phyloP scores from a whole-genome alignment of 2,113 vertebrate species.

The Melierax canorus region DNA sequence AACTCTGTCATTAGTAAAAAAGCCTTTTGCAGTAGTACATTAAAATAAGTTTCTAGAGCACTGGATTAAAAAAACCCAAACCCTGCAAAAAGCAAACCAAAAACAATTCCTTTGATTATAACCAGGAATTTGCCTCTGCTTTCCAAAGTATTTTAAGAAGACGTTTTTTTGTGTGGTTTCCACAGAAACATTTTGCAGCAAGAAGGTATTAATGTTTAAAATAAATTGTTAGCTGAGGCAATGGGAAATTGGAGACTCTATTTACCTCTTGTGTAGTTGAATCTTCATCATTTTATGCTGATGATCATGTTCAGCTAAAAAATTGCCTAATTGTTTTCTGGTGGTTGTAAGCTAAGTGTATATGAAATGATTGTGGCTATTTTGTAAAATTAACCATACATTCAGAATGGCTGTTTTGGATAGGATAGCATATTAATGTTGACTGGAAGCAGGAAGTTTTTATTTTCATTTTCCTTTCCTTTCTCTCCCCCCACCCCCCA shows the following conservation, averaged over 20 bases:
- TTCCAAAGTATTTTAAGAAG: background rate
- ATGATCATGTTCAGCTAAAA: background rate
- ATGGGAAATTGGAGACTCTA: background rate
- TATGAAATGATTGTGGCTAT: background rate
- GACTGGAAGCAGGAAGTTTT: background rate
- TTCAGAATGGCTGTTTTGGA: background rate
- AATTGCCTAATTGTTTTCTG: background rate
- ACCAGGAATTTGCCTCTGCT: background rate
- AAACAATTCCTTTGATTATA: background rate
- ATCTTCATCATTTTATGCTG: background rate
- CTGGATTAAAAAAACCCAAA: background rate
- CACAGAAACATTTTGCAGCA: background rate
- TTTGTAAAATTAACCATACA: background rate
- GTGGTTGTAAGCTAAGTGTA: background rate
- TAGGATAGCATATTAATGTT: background rate
- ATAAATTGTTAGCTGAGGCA: background rate
- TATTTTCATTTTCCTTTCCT: background rate
- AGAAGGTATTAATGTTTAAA: background rate
- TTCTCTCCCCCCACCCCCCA: background rate
- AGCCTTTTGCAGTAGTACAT: background rate
- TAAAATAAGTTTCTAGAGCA: background rate
- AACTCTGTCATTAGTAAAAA: background rate
- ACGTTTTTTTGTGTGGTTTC: background rate
- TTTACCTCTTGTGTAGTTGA: background rate
- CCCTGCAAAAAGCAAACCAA: too few relatives aligned